Evolutionary conservation across 2,113 vertebrate genomes (phyloP).

Genomic region (Phalacrocorax pelagicus): DNA sequence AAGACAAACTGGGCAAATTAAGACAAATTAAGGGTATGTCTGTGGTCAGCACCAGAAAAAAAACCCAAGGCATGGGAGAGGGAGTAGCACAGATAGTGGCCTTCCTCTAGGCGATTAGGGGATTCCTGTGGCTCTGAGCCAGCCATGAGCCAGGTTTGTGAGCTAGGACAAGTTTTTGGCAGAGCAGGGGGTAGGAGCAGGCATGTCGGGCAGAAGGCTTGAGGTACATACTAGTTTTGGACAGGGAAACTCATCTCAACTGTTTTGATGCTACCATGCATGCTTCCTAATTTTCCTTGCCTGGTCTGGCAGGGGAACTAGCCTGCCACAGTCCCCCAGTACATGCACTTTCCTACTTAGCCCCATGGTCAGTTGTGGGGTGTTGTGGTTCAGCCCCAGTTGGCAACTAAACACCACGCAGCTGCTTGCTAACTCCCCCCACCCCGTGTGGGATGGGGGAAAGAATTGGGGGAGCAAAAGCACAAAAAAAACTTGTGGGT

Average conservation of each 20-base stretch:
- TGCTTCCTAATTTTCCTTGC: not conserved
- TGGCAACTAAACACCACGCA: too few relatives aligned
- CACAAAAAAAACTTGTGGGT: too few relatives aligned
- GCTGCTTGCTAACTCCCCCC: too few relatives aligned
- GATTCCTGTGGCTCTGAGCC: not conserved
- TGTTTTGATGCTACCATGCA: not conserved
- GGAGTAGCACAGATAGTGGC: not conserved
- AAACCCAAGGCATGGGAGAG: not conserved
- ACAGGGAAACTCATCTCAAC: not conserved
- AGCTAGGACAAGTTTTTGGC: not conserved
- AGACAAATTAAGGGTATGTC: not conserved
- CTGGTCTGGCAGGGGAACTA: not conserved
- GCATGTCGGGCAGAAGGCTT: not conserved
- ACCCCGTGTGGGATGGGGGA: too few relatives aligned
- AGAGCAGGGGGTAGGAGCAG: not conserved
- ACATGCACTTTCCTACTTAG: not conserved
- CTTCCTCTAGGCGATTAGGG: fast-evolving
- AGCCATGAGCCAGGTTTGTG: not conserved
- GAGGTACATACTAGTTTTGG: not conserved
- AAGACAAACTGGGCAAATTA: not conserved
- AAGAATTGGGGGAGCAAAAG: too few relatives aligned
- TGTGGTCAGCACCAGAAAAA: not conserved
- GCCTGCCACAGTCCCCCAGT: not conserved
- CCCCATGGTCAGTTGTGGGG: not conserved
- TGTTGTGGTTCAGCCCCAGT: too few relatives aligned